Conservation (phyloP, 2,888 invertebrate genomes). For the Trachelus iudaicus region DNA sequence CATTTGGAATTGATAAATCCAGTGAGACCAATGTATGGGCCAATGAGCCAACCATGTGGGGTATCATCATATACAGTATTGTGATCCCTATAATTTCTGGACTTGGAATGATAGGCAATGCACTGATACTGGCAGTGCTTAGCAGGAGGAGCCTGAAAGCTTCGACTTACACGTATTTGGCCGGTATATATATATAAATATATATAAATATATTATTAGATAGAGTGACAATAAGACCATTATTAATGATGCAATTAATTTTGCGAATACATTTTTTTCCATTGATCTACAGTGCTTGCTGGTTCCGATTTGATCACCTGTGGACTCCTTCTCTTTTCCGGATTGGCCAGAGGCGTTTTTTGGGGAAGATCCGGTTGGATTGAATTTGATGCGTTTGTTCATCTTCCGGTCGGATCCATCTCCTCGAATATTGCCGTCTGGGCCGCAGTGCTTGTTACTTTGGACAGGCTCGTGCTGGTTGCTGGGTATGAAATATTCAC, state of each 20-base stretch:
- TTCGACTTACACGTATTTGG: conserved; percentile 59
- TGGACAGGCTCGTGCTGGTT: conserved; percentile 38
- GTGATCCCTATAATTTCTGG: conserved; percentile 54
- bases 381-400: conserved; percentile 55
- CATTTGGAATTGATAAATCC: conserved; percentile 12
- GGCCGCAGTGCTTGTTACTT: conserved; percentile 54
- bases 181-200: conserved; percentile 39
- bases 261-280: neutral
- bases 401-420: conserved; percentile 52
- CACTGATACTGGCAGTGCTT: conserved; percentile 52
- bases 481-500: conserved; percentile 27
- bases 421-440: conserved; percentile 54
- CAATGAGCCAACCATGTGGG: conserved; percentile 31
- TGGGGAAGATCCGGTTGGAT: conserved; percentile 48
- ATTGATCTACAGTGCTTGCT: conserved; percentile 45
- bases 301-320: conserved; percentile 54
- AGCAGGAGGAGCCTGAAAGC: conserved; percentile 48
- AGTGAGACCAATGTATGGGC: conserved; percentile 30
- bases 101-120: conserved; percentile 57
- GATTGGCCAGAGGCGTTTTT: conserved; percentile 50
- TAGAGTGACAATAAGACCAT: neutral
- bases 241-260: neutral
- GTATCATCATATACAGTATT: conserved; percentile 55
- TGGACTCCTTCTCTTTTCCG: conserved; percentile 50
- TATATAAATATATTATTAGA: neutral